Evolutionary conservation across 2,888 invertebrate genomes (phyloP), one percentile per base, ranked within the genome.

Genomic region (Lasioglossum vierecki): DNA sequence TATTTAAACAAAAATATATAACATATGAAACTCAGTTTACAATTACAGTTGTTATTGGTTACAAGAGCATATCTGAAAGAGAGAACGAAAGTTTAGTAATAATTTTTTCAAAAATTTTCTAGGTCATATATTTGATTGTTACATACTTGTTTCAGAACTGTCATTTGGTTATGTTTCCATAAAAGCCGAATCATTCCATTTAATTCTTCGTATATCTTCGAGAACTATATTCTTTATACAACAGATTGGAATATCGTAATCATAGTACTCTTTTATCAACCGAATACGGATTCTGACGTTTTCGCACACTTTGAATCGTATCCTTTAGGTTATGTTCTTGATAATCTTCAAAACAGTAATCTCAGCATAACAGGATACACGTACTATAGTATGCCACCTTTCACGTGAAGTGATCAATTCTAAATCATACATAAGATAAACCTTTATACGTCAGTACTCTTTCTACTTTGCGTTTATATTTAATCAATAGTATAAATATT

Each of bases 101-200:
- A 66, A 63, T 53, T 18, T 15, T 66, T 75, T 53, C 57, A 57
- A 73, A 15, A 60, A 68, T 46, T 76, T 82, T 60, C 11, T 15
- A 4, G 53, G n/a, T 46, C 63, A 57, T 44, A 35, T 63, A 41
- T 63, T 22, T 57, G 26, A 80, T 68, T 44, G 68, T 71, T 71
- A 53, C 76, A 84, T 84, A 89, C 87, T 87, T 85, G 84, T 83
- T 82, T 80, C 39, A 79, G 76, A 79, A 71, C 86, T 89, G 89
- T 88, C 86, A 88, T 87, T 89, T 88, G 88, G 87, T 90, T 88
- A 85, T 85, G 82, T 88, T 83, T 63, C 53, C 63, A 39, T 79
- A 70, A 66, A 53, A 57, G 26, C 60, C 77, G 41, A 74, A 75
- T 22, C 30, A 46, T 76, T 13, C 26, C 49, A 13, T 71, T 57